Conservation (phyloP, 2,888 invertebrate species). For the Tridacna crocea region DNA sequence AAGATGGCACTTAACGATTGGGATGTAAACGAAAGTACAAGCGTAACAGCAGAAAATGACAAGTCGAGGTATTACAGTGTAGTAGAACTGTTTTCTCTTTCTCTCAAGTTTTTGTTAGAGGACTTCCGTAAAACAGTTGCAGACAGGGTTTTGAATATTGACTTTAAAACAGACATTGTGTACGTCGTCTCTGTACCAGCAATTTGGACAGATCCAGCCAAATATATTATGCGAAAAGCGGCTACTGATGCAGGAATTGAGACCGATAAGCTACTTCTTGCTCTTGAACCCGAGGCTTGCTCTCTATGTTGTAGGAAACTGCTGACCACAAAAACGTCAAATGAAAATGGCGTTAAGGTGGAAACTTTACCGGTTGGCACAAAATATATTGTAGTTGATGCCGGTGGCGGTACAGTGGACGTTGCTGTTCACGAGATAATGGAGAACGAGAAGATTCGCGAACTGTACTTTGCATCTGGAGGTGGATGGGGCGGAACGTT, state of each 20-base stretch:
- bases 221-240: constrained; percentile 7
- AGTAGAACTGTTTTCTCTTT: not conserved
- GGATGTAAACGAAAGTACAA: not conserved
- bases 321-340: not conserved
- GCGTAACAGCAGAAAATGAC: not conserved
- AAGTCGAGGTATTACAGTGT: not conserved
- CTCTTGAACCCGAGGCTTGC: not conserved
- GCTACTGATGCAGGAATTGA: not conserved
- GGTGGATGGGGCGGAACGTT: constrained; percentile 3
- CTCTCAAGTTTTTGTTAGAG: not conserved
- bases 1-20: constrained; percentile 4
- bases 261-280: not conserved
- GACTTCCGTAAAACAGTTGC: not conserved
- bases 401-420: constrained; percentile 15
- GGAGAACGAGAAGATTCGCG: not conserved
- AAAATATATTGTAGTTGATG: constrained; percentile 2
- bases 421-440: constrained; percentile 5
- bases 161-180: not conserved
- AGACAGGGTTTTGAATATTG: not conserved
- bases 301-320: not conserved
- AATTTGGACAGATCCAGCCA: constrained; percentile 4
- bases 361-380: not conserved
- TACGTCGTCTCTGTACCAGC: not conserved
- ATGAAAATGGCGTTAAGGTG: not conserved
- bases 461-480: constrained; percentile 8